phyloP scores from a whole-genome alignment of 2,888 invertebrate species.

The Dioctria rufipes region DNA sequence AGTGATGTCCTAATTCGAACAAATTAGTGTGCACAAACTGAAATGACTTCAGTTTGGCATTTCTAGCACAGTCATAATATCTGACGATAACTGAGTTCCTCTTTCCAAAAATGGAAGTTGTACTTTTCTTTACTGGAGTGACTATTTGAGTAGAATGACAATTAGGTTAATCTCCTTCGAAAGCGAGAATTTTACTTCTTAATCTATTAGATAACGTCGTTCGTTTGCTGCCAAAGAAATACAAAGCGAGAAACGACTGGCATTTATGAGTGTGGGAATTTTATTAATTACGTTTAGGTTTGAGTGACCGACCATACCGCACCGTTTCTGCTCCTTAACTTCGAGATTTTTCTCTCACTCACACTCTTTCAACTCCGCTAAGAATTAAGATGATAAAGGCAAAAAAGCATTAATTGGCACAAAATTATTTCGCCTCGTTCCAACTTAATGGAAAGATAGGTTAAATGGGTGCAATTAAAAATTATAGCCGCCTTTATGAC shows the following conservation, averaged over 20 bases:
- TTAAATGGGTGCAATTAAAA: slow-evolving; percentile 26
- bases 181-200: slow-evolving; percentile 42
- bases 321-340: neutral
- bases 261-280: slow-evolving; percentile 5
- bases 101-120: slow-evolving; percentile 6
- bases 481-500: slow-evolving; percentile 7
- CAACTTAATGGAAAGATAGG: slow-evolving; percentile 21
- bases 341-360: too few species aligned
- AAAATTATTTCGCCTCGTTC: slow-evolving; percentile 15
- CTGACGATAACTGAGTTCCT: slow-evolving; percentile 27
- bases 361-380: too few species aligned
- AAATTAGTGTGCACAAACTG: slow-evolving; percentile 24
- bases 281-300: slow-evolving; percentile 35
- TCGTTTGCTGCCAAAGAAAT: neutral
- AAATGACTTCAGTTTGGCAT: neutral
- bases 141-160: slow-evolving; percentile 36
- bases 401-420: neutral
- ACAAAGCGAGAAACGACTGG: neutral
- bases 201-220: slow-evolving; percentile 39
- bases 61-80: slow-evolving; percentile 14
- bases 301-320: slow-evolving; percentile 21
- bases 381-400: neutral
- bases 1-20: slow-evolving; percentile 21
- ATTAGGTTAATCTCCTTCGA: slow-evolving; percentile 43
- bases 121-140: slow-evolving; percentile 31